Conservation (phyloP, 2,888 invertebrate genomes). For the Drosophila fungiperda region DNA sequence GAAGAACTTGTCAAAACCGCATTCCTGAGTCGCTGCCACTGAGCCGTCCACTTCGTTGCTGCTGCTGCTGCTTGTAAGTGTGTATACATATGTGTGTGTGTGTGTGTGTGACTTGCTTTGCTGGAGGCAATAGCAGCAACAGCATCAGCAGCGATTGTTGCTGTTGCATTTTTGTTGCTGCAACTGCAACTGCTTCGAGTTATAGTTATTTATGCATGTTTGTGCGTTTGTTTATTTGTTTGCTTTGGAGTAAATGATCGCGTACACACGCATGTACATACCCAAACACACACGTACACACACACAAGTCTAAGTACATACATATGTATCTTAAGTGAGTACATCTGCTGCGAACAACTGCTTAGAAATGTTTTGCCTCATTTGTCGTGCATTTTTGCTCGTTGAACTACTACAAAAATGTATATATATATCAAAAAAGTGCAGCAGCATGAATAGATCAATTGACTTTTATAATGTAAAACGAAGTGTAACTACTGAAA, state of each 20-base stretch:
- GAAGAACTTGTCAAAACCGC: slow-evolving; percentile 85
- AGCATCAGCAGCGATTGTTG: slow-evolving; percentile 41
- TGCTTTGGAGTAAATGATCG: slow-evolving; percentile 82
- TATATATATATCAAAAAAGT: slow-evolving; percentile 4
- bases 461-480: slow-evolving; percentile 53
- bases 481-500: neutral
- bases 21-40: slow-evolving; percentile 78
- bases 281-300: slow-evolving; percentile 4
- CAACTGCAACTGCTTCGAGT: slow-evolving; percentile 78
- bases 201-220: slow-evolving; percentile 81
- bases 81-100: slow-evolving; percentile 22
- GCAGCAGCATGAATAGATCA: slow-evolving; percentile 52
- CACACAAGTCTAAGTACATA: slow-evolving; percentile 2
- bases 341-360: slow-evolving; percentile 55
- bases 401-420: slow-evolving; percentile 44
- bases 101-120: slow-evolving; percentile 61
- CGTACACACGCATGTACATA: slow-evolving; percentile 57
- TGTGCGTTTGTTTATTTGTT: slow-evolving; percentile 78
- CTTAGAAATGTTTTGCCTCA: slow-evolving; percentile 54
- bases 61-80: slow-evolving; percentile 21
- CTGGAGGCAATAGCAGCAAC: slow-evolving; percentile 69
- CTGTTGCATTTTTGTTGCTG: slow-evolving; percentile 58
- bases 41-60: slow-evolving; percentile 49
- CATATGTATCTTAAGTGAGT: slow-evolving; percentile 28
- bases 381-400: slow-evolving; percentile 59